Conservation (phyloP, 2,113 vertebrate species). For the Hippocampus zosterae region DNA sequence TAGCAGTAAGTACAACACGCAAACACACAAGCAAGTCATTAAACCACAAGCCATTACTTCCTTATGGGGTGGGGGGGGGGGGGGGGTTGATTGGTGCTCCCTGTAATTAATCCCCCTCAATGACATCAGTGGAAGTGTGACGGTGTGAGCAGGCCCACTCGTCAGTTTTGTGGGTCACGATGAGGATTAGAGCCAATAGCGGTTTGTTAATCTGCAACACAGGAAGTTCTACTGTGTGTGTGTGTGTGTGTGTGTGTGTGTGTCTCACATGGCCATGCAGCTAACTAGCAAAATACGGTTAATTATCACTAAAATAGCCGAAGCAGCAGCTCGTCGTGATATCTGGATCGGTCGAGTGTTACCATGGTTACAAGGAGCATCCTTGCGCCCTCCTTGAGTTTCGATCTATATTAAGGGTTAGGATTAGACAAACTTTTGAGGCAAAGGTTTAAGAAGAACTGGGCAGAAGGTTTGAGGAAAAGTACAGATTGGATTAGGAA, state of each 20-base stretch:
- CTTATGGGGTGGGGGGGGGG: background rate
- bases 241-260: background rate
- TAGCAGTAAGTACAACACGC: slow-evolving; percentile 84
- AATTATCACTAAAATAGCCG: background rate
- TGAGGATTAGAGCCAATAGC: slow-evolving; percentile 5
- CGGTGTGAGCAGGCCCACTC: background rate
- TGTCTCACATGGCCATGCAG: background rate
- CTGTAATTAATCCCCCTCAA: background rate
- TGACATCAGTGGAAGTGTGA: background rate
- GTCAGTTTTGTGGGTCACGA: background rate
- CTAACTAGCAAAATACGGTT: background rate
- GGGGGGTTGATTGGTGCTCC: background rate
- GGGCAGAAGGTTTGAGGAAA: background rate
- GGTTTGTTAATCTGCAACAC: too few species aligned
- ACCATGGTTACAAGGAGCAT: background rate
- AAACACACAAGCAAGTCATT: slow-evolving; percentile 9
- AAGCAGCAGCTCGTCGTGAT: background rate
- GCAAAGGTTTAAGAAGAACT: background rate
- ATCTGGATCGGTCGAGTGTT: background rate
- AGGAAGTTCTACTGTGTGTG: too few species aligned
- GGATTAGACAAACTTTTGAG: too few species aligned
- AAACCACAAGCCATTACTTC: background rate
- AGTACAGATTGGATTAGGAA: background rate
- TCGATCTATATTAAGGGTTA: background rate
- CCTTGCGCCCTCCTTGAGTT: background rate